Percentiles rank a stretch among this genome's conserved stretches.
Conservation (phyloP, 2,797 vertebrate species). For the Sebastes baramenuke region DNA sequence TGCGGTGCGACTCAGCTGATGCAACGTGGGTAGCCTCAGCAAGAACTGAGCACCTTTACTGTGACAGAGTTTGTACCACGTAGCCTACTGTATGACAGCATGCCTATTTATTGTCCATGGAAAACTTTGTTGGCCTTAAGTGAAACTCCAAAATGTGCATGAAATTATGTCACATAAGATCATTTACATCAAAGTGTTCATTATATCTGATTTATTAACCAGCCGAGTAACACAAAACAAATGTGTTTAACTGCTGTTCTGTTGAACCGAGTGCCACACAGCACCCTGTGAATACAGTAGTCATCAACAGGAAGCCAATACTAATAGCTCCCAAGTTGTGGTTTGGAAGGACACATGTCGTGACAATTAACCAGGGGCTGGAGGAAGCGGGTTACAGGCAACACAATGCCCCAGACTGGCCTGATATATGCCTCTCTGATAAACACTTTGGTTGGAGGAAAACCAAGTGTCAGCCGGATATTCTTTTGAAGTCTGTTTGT, state of each 20-base stretch:
- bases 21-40: not conserved
- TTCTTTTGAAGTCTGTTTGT: slow-evolving; percentile 79
- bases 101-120: not conserved
- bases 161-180: not conserved
- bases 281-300: slow-evolving; percentile 19
- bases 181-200: slow-evolving; percentile 9
- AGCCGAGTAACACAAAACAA: slow-evolving; percentile 10
- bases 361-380: slow-evolving; percentile 62
- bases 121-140: not conserved
- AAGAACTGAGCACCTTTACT: not conserved
- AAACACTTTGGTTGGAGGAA: slow-evolving; percentile 77
- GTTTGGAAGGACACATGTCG: slow-evolving; percentile 69
- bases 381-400: slow-evolving; percentile 70
- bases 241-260: slow-evolving; percentile 17
- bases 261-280: slow-evolving; percentile 17
- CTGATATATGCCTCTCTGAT: slow-evolving; percentile 71
- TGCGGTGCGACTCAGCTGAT: not conserved
- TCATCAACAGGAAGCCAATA: slow-evolving; percentile 67
- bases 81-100: not conserved
- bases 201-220: slow-evolving; percentile 15
- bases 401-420: slow-evolving; percentile 72
- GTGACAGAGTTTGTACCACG: not conserved
- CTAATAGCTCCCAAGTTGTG: slow-evolving; percentile 61
- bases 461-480: slow-evolving; percentile 75
- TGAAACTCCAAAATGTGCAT: not conserved